Evolutionary conservation across 2,113 vertebrate genomes (phyloP), one percentile per base, ranked within the genome.

Genomic region (Mystacornis crossleyi): DNA sequence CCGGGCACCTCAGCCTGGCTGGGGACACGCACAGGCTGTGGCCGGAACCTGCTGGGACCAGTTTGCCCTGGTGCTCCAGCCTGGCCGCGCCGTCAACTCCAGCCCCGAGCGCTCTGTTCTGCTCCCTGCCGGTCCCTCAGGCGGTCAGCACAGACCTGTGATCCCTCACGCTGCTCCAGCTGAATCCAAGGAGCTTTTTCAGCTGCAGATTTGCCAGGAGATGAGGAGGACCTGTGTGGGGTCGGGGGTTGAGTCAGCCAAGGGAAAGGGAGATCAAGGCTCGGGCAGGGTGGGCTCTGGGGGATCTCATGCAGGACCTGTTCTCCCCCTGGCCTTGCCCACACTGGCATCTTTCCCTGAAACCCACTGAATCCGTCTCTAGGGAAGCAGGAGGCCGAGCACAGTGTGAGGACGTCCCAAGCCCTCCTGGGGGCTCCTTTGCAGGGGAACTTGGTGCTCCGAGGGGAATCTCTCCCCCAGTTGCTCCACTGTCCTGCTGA

Each of bases 401-500:
- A 7, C 0, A 0, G 21, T 14, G 31, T 5, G 16, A 71, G 74
- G 19, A 29, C 21, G 40, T n/a, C 79, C 31, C 58, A 20, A 36
- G 4, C 14, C 36, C 14, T 16, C 13, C 5, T 20, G 26, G 45
- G 33, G 54, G 10, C 23, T 82, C 25, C 10, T 43, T 36, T 26
- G 12, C 2, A 4, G 51, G 6, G 5, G 11, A n/a, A 11, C 20
- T 60, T 0, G 0, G 33, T 12, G 15, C 0, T 0, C 2, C 62
- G 72, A 26, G 13, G 7, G 8, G 9, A 40, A 71, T 48, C 29
- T 48, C 20, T 45, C 28, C 15, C 23, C 13, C 8, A 3, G 12
- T 5, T 38, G 54, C 50, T 70, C 81, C 47, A 1, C 2, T 55
- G 11, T 84, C 18, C 50, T n/a, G 45, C 58, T 6, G 14, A 61